phyloP scores from a whole-genome alignment of 2,797 vertebrate genomes.

The Moxostoma hubbsi region DNA sequence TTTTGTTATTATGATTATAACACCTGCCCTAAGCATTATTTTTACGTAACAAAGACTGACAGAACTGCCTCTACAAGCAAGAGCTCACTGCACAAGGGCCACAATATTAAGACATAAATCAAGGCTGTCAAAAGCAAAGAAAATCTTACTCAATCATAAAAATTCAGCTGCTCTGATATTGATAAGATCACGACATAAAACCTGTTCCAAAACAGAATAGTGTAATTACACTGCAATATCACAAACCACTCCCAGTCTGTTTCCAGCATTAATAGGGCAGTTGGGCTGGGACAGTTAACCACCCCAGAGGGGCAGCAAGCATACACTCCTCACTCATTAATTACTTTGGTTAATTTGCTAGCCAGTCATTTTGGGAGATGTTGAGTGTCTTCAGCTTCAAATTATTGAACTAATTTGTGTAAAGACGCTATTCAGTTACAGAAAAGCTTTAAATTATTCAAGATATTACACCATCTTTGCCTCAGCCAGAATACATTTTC shows the following conservation, averaged over 20 bases:
- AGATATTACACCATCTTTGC: constrained; percentile 66
- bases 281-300: constrained; percentile 50
- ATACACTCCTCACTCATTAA: constrained; percentile 62
- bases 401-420: constrained; percentile 75
- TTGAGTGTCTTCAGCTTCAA: constrained; percentile 67
- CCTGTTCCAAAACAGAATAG: background rate
- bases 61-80: too few relatives aligned
- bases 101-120: too few relatives aligned
- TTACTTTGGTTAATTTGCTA: constrained; percentile 72
- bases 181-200: constrained; percentile 2
- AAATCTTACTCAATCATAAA: background rate
- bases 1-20: too few relatives aligned
- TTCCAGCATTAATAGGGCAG: constrained; percentile 16
- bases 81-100: too few relatives aligned
- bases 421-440: constrained; percentile 71
- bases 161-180: background rate
- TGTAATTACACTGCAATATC: background rate
- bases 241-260: background rate
- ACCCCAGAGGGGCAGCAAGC: constrained; percentile 39
- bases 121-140: background rate
- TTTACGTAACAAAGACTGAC: too few relatives aligned
- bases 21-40: too few relatives aligned
- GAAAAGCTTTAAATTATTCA: constrained; percentile 71
- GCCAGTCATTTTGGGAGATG: constrained; percentile 63
- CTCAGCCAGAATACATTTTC: constrained; percentile 54